Conservation (phyloP, 1,140 invertebrate species). For the Ceratosolen fusciceps region DNA sequence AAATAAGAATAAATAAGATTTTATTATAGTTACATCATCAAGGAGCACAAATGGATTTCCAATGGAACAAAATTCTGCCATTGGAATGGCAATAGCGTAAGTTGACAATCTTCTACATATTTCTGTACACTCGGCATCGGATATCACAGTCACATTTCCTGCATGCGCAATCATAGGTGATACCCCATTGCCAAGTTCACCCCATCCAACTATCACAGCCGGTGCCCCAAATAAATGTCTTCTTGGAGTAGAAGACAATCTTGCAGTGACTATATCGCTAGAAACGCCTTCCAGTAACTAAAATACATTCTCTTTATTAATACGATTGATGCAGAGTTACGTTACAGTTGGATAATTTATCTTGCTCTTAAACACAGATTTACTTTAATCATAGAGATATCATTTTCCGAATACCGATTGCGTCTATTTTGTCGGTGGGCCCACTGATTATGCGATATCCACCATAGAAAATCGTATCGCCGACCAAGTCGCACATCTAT, state of each 20-base stretch:
- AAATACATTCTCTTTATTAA: neutral
- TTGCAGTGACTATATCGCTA: neutral
- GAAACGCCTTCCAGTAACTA: neutral
- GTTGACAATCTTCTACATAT: neutral
- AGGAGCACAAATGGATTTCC: neutral
- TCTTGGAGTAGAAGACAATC: neutral
- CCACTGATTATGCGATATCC: neutral
- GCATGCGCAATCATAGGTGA: neutral
- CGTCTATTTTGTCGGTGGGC: neutral
- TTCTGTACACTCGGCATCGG: neutral
- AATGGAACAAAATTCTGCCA: neutral
- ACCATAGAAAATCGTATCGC: neutral
- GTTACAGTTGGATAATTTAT: no score
- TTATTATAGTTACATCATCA: neutral
- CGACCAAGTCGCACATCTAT: neutral
- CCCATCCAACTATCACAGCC: neutral
- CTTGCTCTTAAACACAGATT: neutral
- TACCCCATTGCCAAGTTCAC: neutral
- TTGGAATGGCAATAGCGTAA: neutral
- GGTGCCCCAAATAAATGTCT: neutral
- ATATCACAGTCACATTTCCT: neutral
- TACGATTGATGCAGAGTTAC: no score
- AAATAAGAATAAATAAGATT: no score
- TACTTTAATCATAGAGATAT: constrained; percentile 5
- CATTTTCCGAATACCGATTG: neutral